phyloP scores from a whole-genome alignment of 2,888 invertebrate species.

The Melipona bicolor region DNA sequence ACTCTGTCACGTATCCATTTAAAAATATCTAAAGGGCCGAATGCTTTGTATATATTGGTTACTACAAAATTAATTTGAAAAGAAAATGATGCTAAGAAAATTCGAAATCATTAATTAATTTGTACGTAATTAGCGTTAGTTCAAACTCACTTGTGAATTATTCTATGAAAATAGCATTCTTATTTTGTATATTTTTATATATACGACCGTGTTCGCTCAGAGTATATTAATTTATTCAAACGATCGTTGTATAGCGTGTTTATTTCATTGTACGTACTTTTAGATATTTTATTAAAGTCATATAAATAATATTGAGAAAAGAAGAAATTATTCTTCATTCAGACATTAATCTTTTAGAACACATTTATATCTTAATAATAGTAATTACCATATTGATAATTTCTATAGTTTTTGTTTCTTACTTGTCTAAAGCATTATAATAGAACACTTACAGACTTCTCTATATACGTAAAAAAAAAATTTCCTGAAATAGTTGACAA shows the following conservation, averaged over 20 bases:
- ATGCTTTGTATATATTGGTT: not conserved
- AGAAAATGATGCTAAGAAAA: not conserved
- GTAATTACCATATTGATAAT: slow-evolving; percentile 52
- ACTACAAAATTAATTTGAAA: not conserved
- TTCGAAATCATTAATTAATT: not conserved
- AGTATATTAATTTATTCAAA: slow-evolving; percentile 25
- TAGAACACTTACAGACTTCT: slow-evolving; percentile 68
- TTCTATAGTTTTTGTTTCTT: slow-evolving; percentile 53
- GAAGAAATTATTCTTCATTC: slow-evolving; percentile 20
- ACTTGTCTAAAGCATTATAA: slow-evolving; percentile 62
- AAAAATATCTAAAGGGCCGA: slow-evolving; percentile 16
- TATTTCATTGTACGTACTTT: slow-evolving; percentile 39
- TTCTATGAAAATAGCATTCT: slow-evolving; percentile 10
- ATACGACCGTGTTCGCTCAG: slow-evolving; percentile 20
- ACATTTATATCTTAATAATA: slow-evolving; percentile 59
- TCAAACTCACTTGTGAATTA: not conserved
- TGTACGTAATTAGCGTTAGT: slow-evolving; percentile 14
- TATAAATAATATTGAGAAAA: slow-evolving; percentile 47
- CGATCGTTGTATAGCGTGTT: slow-evolving; percentile 44
- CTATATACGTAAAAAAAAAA: slow-evolving; percentile 64
- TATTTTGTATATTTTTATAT: slow-evolving; percentile 20
- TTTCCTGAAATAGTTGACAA: slow-evolving; percentile 67
- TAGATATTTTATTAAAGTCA: slow-evolving; percentile 43
- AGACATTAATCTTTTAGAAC: slow-evolving; percentile 54
- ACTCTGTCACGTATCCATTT: slow-evolving; percentile 6